Percentiles rank a stretch among this genome's conserved stretches.
Evolutionary conservation across 2,113 vertebrate genomes (phyloP).

Genomic region (Sebastes schlegelii): DNA sequence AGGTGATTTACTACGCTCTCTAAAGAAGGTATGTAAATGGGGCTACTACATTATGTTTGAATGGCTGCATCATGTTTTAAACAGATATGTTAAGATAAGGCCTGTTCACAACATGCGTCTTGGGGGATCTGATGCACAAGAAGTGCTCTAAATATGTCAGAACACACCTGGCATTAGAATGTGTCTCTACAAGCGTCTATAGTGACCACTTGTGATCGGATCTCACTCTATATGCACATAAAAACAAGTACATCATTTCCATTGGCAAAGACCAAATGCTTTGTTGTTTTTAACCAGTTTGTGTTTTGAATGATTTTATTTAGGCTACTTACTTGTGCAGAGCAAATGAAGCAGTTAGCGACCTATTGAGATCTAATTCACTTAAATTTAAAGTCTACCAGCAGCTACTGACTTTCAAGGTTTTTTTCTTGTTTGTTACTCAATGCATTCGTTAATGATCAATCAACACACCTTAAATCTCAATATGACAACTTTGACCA

Average conservation of each 20-base stretch:
- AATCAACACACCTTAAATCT: too few relatives aligned
- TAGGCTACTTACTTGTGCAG: background rate
- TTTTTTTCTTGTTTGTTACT: too few relatives aligned
- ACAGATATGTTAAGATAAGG: background rate
- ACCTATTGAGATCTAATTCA: too few relatives aligned
- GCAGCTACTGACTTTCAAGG: too few relatives aligned
- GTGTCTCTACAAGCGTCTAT: too few relatives aligned
- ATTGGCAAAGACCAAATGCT: background rate
- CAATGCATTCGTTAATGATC: too few relatives aligned
- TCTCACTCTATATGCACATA: background rate
- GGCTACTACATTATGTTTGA: background rate
- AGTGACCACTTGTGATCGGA: background rate
- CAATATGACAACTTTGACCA: too few relatives aligned
- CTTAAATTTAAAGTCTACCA: too few relatives aligned
- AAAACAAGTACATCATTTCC: background rate
- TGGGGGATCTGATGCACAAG: background rate
- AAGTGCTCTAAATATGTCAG: background rate
- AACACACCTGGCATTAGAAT: background rate
- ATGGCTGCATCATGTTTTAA: background rate
- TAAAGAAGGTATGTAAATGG: background rate
- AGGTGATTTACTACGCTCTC: conserved; percentile 17
- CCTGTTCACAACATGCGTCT: background rate
- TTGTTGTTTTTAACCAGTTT: background rate
- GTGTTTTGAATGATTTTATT: background rate
- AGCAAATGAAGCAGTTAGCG: background rate